Conservation (phyloP, 2,797 vertebrate genomes). For the Melanotaenia parkinsoni region DNA sequence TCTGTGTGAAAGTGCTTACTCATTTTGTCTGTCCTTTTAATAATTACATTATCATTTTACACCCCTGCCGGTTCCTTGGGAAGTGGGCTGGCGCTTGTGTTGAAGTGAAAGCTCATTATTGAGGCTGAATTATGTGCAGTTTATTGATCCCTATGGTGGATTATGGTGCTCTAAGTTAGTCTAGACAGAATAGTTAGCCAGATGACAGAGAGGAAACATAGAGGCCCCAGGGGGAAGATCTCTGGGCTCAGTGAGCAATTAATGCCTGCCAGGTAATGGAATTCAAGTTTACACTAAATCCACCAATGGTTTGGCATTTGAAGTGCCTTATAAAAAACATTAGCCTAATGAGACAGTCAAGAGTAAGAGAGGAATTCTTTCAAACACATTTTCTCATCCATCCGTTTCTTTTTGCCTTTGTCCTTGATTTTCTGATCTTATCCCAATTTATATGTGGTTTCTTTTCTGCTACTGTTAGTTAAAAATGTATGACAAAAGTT, state of each 20-base stretch:
- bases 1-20: slow-evolving; percentile 91
- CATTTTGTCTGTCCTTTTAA: slow-evolving; percentile 99
- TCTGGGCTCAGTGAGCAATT: slow-evolving; percentile 96
- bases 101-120: slow-evolving; percentile 99
- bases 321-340: slow-evolving; percentile 97
- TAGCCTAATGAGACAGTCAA: slow-evolving; percentile 96
- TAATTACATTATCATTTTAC: slow-evolving; percentile 99
- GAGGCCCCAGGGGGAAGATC: slow-evolving; percentile 96
- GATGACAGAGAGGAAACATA: slow-evolving; percentile 99
- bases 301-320: slow-evolving; percentile 97
- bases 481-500: slow-evolving; percentile 10
- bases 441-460: slow-evolving; percentile 13
- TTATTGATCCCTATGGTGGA: slow-evolving; percentile 99
- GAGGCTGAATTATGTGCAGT: slow-evolving; percentile 99
- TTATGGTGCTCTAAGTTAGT: slow-evolving; percentile 99
- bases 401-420: slow-evolving; percentile 29
- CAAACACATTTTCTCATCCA: slow-evolving; percentile 37
- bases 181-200: slow-evolving; percentile 99
- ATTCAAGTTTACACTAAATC: slow-evolving; percentile 99
- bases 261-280: slow-evolving; percentile 99
- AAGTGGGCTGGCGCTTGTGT: slow-evolving; percentile 97
- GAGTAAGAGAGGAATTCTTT: slow-evolving; percentile 81
- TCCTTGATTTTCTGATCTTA: slow-evolving; percentile 31
- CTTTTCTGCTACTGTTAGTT: slow-evolving; percentile 68
- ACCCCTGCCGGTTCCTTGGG: slow-evolving; percentile 90